A percentile compares a stretch with the other conserved stretches of the same genome.
These are phyloP conservation scores for Hirudinaria manillensis DNA, from an alignment of 2,888 invertebrate genomes.

Conservation along the genomic window DNA sequence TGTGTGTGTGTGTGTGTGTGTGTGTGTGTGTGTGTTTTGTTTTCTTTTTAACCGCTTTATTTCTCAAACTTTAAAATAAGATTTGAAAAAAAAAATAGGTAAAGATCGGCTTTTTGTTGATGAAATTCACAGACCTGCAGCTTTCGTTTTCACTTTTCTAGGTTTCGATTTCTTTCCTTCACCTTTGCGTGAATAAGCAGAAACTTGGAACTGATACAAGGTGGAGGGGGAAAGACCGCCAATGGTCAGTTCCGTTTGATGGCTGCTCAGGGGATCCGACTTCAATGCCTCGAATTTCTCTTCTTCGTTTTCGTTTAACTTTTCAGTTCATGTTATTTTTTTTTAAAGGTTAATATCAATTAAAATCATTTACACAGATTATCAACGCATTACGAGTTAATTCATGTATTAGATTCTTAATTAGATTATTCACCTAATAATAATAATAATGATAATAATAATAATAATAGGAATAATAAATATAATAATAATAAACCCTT, in stretches of 20 bases:
- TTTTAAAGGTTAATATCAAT: not conserved
- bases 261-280: conserved; percentile 18
- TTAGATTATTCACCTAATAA: not conserved
- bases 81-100: not conserved
- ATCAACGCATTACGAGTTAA: not conserved
- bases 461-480: too few species aligned
- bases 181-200: conserved; percentile 89
- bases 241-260: conserved; percentile 62
- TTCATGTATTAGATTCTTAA: not conserved
- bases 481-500: too few species aligned
- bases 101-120: not conserved
- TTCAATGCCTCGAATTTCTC: not conserved
- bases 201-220: conserved; percentile 77
- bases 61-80: too few species aligned
- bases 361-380: not conserved
- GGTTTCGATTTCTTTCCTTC: conserved; percentile 81
- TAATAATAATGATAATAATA: too few species aligned
- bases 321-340: not conserved
- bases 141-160: conserved; percentile 71
- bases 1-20: too few species aligned
- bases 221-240: conserved; percentile 92
- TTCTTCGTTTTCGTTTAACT: conserved; percentile 17
- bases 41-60: too few species aligned
- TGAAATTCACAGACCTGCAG: conserved; percentile 38
- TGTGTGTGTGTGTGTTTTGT: too few species aligned